A percentile compares a stretch with the other conserved stretches of the same genome.
phyloP scores from a whole-genome alignment of 2,113 vertebrate species.

The Brachypodius melanocephalos region DNA sequence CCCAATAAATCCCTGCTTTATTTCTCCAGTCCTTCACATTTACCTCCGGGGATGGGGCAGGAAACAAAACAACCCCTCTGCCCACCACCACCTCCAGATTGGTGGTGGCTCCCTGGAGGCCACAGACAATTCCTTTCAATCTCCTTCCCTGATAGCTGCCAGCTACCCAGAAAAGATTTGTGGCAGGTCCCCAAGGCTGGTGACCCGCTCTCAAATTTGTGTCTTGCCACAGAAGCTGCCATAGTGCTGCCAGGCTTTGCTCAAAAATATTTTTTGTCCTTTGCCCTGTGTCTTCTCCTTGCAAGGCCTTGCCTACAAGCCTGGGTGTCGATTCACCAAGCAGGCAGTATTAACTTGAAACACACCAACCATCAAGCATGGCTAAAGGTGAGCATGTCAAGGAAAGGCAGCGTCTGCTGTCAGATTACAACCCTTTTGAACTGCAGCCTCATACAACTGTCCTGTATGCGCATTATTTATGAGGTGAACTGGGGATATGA shows the following conservation, averaged over 20 bases:
- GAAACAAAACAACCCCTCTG: neutral
- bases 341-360: neutral
- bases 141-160: neutral
- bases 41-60: rapidly evolving
- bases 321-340: neutral
- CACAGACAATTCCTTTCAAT: neutral
- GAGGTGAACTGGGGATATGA: constrained; percentile 29
- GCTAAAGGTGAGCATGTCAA: neutral
- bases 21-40: neutral
- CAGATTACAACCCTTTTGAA: constrained; percentile 7
- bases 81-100: neutral
- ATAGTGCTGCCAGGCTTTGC: neutral
- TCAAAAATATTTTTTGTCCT: neutral
- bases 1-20: neutral
- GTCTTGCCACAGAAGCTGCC: neutral
- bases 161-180: neutral
- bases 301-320: neutral
- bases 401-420: neutral
- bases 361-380: neutral
- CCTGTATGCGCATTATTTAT: constrained; percentile 6
- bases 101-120: neutral
- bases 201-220: rapidly evolving
- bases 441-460: neutral
- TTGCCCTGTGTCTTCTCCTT: neutral
- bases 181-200: neutral